phyloP scores from a whole-genome alignment of 1,140 invertebrate species.

The Leptinotarsa texana region DNA sequence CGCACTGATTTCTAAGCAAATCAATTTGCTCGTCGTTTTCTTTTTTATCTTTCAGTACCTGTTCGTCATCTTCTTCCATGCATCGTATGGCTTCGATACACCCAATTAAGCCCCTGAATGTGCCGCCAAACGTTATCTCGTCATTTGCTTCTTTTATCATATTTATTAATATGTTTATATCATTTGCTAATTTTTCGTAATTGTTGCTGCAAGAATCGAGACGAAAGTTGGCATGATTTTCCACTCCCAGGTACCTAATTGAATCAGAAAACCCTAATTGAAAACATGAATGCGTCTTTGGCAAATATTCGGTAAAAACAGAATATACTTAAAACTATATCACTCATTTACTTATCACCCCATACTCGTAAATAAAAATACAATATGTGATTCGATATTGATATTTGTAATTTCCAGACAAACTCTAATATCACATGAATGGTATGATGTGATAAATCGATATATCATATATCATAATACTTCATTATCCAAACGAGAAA shows the following conservation, averaged over 20 bases:
- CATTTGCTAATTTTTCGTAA: constrained; percentile 36
- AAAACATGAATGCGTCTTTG: neutral
- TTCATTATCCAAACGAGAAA: too few relatives aligned
- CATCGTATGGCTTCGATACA: constrained; percentile 18
- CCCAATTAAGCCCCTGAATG: neutral
- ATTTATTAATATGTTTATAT: constrained; percentile 31
- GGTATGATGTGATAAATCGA: too few relatives aligned
- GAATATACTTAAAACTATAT: neutral
- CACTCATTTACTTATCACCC: neutral
- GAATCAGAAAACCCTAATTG: neutral
- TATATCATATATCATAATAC: too few relatives aligned
- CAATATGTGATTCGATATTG: too few relatives aligned
- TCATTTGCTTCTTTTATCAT: constrained; percentile 21
- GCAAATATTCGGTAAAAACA: neutral
- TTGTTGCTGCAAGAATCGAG: constrained; percentile 27
- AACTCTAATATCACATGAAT: too few relatives aligned
- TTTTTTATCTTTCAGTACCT: constrained; percentile 29
- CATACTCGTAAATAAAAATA: too few relatives aligned
- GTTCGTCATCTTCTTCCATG: constrained; percentile 34
- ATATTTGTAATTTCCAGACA: too few relatives aligned
- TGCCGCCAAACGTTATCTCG: constrained; percentile 24
- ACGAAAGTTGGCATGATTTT: constrained; percentile 32
- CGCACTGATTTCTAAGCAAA: constrained; percentile 23
- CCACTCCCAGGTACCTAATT: constrained; percentile 33
- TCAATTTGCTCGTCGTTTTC: constrained; percentile 29